Conservation (phyloP, 35 echinoderm and acorn worm species). For the Heliocidaris erythrogramma region DNA sequence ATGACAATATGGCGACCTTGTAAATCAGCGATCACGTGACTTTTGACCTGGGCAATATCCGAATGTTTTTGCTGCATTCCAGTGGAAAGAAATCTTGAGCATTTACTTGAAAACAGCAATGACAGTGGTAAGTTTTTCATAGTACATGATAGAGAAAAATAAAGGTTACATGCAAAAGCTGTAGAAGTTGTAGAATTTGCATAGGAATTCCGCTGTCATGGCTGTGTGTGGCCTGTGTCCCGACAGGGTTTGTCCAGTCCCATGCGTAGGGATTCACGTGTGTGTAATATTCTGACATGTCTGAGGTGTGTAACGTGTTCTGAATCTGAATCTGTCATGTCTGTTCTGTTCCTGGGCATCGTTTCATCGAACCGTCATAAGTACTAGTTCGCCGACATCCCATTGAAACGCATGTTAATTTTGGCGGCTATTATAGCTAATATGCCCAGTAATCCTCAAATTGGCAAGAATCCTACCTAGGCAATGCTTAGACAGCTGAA, state of each 20-base stretch:
- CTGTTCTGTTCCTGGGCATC: no score
- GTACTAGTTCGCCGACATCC: no score
- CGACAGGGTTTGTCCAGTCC: neutral
- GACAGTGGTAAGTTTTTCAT: neutral
- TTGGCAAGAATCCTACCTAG: no score
- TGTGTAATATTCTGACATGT: neutral
- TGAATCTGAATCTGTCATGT: no score
- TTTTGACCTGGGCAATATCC: constrained; percentile 20
- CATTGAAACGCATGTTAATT: no score
- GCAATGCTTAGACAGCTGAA: no score
- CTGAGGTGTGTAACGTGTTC: no score
- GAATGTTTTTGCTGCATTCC: neutral
- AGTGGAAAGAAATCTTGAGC: neutral
- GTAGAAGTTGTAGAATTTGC: neutral
- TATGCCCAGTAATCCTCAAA: no score
- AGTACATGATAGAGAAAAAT: neutral
- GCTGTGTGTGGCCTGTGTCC: no score
- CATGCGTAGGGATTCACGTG: neutral
- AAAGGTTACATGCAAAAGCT: neutral
- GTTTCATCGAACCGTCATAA: no score
- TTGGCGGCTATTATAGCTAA: no score
- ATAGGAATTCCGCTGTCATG: neutral
- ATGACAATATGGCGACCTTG: constrained; percentile 72
- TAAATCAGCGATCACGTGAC: constrained; percentile 62
- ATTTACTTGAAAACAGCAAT: neutral